A percentile compares a stretch with the other conserved stretches of the same genome.
Conservation (phyloP, 2,113 vertebrate species). For the Seriola quinqueradiata region DNA sequence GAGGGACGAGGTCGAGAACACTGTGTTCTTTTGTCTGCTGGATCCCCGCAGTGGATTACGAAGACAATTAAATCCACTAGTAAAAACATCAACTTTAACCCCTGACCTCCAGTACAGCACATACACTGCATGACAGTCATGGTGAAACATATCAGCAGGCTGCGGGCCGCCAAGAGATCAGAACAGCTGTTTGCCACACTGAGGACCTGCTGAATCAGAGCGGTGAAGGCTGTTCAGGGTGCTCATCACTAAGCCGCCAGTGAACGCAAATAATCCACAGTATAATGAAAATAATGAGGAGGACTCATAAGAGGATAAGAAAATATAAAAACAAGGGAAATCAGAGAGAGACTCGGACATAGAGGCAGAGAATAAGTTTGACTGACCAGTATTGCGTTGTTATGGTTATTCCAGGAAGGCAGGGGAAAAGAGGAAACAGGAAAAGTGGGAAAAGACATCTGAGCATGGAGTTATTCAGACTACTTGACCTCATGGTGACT, state of each 20-base stretch:
- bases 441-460: constrained; percentile 12
- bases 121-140: not conserved
- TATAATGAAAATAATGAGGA: not conserved
- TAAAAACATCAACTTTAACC: constrained; percentile 23
- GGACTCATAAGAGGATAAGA: constrained; percentile 1
- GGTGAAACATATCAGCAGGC: constrained; percentile 3
- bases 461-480: constrained; percentile 21
- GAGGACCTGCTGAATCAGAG: constrained; percentile 15
- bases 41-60: constrained; percentile 45
- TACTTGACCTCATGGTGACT: constrained; percentile 56
- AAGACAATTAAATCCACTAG: constrained; percentile 21
- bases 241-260: not conserved
- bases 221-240: not conserved
- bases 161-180: constrained; percentile 22
- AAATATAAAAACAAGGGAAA: not conserved
- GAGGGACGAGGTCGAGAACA: constrained; percentile 32
- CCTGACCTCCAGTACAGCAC: constrained; percentile 19
- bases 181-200: not conserved
- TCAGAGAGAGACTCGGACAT: not conserved
- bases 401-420: not conserved
- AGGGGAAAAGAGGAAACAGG: not conserved
- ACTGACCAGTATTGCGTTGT: not conserved
- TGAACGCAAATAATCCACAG: not conserved
- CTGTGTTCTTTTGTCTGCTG: constrained; percentile 39
- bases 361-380: not conserved